Base-by-base conservation (phyloP, 2,888 invertebrate genomes). In the Cryptops parisi region DNA sequence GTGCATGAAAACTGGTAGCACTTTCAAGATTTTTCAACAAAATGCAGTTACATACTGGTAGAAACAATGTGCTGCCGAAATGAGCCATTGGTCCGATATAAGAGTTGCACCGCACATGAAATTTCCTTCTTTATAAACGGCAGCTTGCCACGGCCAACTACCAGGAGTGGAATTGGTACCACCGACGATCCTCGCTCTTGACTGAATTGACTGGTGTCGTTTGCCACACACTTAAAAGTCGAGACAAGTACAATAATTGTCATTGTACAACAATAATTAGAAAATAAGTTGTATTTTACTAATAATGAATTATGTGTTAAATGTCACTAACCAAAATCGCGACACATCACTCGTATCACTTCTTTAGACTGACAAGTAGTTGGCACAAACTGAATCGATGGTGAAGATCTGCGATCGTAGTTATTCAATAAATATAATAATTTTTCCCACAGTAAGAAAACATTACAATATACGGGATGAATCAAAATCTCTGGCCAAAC, bases 111-210 rank as follows among this genome's bases (percentile, higher is more conserved):
- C 84, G 66, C 85, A 85, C 69, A 84, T 84, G 72, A 84, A 84
- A 70, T 84, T 82, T 0, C 85, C 85, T 70, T 85, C 84, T 63
- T 82, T 80, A 70, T 85, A 85, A 22, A 85, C 74, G 38, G 84
- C 85, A n/a, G 83, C 84, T 72, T 84, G 84, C 84, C 84, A 85
- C 2, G 85, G 85, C 84, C 84, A 84, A 25, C 83, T 79, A 59
- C 84, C 84, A 6, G 80, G 77, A 50, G 78, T 77, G 40, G 84
- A 79, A 64, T 83, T 83, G 52, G 77, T 80, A 57, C 85, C 84
- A 54, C 85, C 85, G 62, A 85, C 84, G 66, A 85, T 84, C 72
- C 85, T 81, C 71, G 47, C 44, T 53, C 47, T 22, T 47, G 47
- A 47, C 24, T 40, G 23, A n/a, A 52, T 54, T 17, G 52, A 33